Percentiles rank a stretch among this genome's conserved stretches.
phyloP scores from a whole-genome alignment of 2,888 invertebrate species.

The Gnatocerus cornutus region DNA sequence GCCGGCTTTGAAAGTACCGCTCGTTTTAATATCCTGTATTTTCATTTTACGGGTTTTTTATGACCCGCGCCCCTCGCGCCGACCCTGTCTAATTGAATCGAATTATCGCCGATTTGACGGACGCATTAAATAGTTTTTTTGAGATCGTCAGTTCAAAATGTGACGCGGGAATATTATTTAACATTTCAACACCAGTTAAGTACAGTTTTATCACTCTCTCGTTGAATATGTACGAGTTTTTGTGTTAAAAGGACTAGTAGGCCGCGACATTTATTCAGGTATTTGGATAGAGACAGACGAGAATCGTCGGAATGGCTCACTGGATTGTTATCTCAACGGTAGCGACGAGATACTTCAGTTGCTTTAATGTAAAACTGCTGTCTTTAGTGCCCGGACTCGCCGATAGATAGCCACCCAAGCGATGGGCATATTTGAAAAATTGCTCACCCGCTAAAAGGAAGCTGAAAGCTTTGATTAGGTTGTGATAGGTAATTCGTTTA shows the following conservation, averaged over 20 bases:
- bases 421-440: constrained; percentile 20
- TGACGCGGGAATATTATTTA: constrained; percentile 65
- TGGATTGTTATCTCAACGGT: constrained; percentile 69
- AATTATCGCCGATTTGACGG: constrained; percentile 19
- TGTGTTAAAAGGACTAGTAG: constrained; percentile 66
- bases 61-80: not conserved
- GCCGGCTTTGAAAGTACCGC: constrained; percentile 46
- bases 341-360: constrained; percentile 67
- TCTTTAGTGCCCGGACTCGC: constrained; percentile 64
- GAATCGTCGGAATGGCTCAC: constrained; percentile 56
- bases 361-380: constrained; percentile 69
- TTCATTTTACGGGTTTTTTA: constrained; percentile 21
- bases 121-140: constrained; percentile 9
- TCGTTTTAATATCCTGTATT: constrained; percentile 39
- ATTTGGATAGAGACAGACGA: constrained; percentile 25
- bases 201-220: constrained; percentile 68
- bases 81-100: constrained; percentile 15
- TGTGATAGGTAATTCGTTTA: not conserved
- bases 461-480: constrained; percentile 4
- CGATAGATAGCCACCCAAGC: constrained; percentile 69
- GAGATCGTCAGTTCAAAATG: not conserved
- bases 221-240: constrained; percentile 57
- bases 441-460: constrained; percentile 5
- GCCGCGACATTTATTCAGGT: constrained; percentile 54
- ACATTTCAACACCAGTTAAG: constrained; percentile 70